Percentiles rank a stretch among this genome's conserved stretches.
These are phyloP conservation scores for Brachyistius frenatus DNA, from an alignment of 2,113 vertebrate species.

Conservation along the genomic window DNA sequence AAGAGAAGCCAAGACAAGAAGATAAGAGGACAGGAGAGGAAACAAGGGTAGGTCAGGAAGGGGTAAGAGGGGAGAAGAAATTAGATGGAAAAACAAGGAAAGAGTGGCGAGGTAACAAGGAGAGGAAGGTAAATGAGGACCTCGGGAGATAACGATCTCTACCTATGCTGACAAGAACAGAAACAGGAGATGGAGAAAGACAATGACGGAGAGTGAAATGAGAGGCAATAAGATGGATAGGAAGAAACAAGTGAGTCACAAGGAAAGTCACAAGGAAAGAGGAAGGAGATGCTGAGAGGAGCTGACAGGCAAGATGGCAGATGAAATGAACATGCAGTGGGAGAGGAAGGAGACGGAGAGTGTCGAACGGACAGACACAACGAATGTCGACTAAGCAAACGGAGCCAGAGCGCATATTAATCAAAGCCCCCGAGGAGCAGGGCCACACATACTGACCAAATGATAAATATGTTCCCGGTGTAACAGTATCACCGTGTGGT, in stretches of 20 bases:
- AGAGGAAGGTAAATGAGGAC: not conserved
- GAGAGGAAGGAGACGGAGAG: constrained; percentile 3
- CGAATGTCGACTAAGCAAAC: constrained; percentile 48
- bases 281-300: constrained; percentile 23
- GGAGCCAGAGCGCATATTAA: constrained; percentile 50
- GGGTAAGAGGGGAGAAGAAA: too few relatives aligned
- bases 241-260: constrained; percentile 34
- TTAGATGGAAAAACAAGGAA: too few relatives aligned
- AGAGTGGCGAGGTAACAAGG: not conserved
- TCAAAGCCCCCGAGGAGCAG: constrained; percentile 38
- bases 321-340: constrained; percentile 29
- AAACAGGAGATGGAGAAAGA: constrained; percentile 3
- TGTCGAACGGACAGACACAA: constrained; percentile 6
- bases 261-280: not conserved
- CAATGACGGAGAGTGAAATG: not conserved
- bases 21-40: too few relatives aligned
- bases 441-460: constrained; percentile 29
- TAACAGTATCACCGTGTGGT: constrained; percentile 47
- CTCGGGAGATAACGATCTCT: not conserved
- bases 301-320: constrained; percentile 36
- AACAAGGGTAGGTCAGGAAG: too few relatives aligned
- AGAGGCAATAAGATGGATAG: not conserved
- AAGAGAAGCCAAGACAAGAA: too few relatives aligned
- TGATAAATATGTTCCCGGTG: constrained; percentile 53
- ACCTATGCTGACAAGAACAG: constrained; percentile 4